Evolutionary conservation across 2,113 vertebrate genomes (phyloP).

Genomic region (Mesocricetus auratus): DNA sequence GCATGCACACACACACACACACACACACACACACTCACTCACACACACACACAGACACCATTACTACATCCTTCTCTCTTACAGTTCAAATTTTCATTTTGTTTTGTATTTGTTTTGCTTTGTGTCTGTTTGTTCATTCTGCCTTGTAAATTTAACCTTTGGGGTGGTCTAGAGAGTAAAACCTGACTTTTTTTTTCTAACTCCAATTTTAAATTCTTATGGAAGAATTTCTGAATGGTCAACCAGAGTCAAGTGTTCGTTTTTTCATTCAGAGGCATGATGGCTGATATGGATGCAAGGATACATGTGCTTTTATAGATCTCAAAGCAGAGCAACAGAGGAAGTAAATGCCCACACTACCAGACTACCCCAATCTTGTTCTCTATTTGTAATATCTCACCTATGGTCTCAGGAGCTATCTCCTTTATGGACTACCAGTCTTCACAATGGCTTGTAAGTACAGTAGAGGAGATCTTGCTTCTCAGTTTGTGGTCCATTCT

Average conservation of each 20-base stretch:
- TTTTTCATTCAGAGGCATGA: background rate
- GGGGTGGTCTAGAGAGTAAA: background rate
- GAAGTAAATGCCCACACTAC: background rate
- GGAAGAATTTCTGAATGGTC: background rate
- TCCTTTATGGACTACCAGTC: background rate
- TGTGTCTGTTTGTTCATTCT: background rate
- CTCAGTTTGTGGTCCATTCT: background rate
- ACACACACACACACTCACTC: background rate
- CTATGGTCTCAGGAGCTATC: background rate
- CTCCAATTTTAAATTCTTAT: background rate
- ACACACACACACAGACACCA: background rate
- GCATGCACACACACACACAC: background rate
- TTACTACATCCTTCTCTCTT: background rate
- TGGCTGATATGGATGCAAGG: background rate
- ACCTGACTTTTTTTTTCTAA: background rate
- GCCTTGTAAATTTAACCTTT: background rate
- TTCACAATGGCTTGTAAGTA: background rate
- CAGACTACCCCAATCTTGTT: background rate
- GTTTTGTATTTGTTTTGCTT: background rate
- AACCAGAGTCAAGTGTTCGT: background rate
- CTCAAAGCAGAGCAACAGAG: background rate
- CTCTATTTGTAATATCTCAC: background rate
- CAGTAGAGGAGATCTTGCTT: background rate
- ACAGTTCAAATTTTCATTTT: background rate
- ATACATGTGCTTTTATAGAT: background rate